phyloP scores from a whole-genome alignment of 2,113 vertebrate species.

The Telmatochromis bifrenatus region DNA sequence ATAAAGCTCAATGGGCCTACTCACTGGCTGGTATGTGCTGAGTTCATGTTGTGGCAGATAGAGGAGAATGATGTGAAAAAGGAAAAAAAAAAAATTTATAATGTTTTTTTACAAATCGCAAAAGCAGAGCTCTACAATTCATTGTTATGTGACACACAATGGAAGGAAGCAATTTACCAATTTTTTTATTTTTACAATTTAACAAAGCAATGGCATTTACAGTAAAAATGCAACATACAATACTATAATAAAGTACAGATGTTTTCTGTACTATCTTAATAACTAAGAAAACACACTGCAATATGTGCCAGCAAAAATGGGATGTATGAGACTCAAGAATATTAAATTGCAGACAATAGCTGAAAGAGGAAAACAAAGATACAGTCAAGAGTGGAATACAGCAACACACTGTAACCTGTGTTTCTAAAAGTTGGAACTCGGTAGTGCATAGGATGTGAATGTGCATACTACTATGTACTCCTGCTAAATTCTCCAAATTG shows the following conservation, averaged over 20 bases:
- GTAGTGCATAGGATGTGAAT: not conserved
- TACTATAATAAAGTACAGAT: not conserved
- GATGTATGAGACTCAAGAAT: not conserved
- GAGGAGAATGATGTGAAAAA: not conserved
- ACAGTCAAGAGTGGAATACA: not conserved
- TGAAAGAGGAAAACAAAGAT: not conserved
- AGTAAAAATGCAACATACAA: not conserved
- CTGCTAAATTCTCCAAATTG: not conserved
- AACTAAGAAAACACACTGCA: not conserved
- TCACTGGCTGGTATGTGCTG: conserved; percentile 15
- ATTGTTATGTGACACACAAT: not conserved
- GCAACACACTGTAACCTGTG: not conserved
- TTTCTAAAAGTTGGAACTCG: not conserved
- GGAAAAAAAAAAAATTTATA: not conserved
- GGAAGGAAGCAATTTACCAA: not conserved
- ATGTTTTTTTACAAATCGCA: not conserved
- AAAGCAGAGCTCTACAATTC: not conserved
- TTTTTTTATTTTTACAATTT: not conserved
- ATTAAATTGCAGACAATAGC: not conserved
- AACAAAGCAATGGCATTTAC: not conserved
- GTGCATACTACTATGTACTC: not conserved
- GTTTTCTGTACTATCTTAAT: not conserved
- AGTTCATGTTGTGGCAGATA: not conserved
- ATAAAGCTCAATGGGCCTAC: conserved; percentile 25
- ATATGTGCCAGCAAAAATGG: not conserved